phyloP scores from a whole-genome alignment of 2,113 vertebrate species.

The Catharus bicknelli region DNA sequence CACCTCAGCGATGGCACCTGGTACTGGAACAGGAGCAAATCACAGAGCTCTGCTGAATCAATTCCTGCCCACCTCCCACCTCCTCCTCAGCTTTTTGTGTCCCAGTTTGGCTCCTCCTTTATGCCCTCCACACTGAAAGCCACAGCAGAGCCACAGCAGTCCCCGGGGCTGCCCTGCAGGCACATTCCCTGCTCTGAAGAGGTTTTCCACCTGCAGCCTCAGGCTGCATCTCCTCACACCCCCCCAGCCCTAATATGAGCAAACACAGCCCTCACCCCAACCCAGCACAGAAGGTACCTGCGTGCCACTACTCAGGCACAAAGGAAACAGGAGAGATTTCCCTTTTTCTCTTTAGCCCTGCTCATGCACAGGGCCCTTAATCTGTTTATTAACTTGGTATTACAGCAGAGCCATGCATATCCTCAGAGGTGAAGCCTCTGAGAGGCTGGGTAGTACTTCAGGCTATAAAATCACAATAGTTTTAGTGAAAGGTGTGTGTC shows the following conservation, averaged over 20 bases:
- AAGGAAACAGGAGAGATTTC: not conserved
- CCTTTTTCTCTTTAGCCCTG: not conserved
- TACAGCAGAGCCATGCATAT: rapidly evolving
- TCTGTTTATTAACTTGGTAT: not conserved
- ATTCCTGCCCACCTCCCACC: not conserved
- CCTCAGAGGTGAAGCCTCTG: not conserved
- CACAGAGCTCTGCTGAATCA: not conserved
- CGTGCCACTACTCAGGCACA: not conserved
- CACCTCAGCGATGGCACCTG: not conserved
- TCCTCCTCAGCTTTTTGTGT: not conserved
- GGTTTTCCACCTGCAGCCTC: not conserved
- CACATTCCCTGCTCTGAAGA: not conserved
- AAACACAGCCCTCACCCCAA: not conserved
- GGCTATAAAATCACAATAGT: not conserved
- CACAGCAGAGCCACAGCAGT: rapidly evolving
- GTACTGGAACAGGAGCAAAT: not conserved
- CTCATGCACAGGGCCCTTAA: not conserved
- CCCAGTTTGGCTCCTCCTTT: not conserved
- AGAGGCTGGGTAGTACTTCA: not conserved
- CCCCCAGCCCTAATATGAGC: not conserved
- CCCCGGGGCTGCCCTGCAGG: not conserved
- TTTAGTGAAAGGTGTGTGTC: not conserved
- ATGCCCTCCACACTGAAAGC: not conserved
- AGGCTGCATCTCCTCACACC: not conserved
- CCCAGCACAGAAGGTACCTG: not conserved